Percentiles rank a stretch among this genome's conserved stretches.
phyloP scores from a whole-genome alignment of 2,888 invertebrate species.

The Rhagonycha fulva region DNA sequence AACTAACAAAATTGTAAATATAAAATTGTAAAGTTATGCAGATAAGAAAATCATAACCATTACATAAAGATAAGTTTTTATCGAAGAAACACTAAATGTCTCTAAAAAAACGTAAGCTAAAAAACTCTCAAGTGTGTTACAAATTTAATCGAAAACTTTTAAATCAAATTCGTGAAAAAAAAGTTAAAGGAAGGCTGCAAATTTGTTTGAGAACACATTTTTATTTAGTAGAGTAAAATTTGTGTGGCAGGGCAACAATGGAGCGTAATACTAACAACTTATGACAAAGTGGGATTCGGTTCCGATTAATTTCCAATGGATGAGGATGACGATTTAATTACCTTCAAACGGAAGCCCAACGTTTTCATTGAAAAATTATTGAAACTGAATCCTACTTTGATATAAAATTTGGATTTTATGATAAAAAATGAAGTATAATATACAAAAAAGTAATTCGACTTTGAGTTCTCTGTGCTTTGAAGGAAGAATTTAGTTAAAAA shows the following conservation, averaged over 20 bases:
- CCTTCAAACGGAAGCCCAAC: neutral
- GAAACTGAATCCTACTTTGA: neutral
- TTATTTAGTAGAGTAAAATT: neutral
- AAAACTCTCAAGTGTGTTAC: no score
- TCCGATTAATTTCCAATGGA: neutral
- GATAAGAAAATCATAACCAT: neutral
- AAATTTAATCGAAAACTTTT: no score
- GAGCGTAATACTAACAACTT: neutral
- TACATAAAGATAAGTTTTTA: neutral
- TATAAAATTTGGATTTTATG: no score
- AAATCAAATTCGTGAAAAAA: no score
- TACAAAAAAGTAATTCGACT: neutral
- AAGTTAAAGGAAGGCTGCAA: no score
- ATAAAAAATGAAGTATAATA: no score
- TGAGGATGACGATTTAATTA: neutral
- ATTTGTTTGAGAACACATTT: neutral
- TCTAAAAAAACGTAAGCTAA: no score
- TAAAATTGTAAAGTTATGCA: neutral
- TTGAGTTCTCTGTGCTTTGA: neutral
- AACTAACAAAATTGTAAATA: neutral
- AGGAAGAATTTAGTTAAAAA: neutral
- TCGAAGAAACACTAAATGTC: no score
- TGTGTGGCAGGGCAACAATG: neutral
- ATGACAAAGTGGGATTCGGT: neutral
- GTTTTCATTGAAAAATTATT: neutral